A percentile compares a stretch with the other conserved stretches of the same genome.
These are phyloP conservation scores for Lamellibrachia satsuma DNA, from an alignment of 2,888 invertebrate species.

Conservation along the genomic window DNA sequence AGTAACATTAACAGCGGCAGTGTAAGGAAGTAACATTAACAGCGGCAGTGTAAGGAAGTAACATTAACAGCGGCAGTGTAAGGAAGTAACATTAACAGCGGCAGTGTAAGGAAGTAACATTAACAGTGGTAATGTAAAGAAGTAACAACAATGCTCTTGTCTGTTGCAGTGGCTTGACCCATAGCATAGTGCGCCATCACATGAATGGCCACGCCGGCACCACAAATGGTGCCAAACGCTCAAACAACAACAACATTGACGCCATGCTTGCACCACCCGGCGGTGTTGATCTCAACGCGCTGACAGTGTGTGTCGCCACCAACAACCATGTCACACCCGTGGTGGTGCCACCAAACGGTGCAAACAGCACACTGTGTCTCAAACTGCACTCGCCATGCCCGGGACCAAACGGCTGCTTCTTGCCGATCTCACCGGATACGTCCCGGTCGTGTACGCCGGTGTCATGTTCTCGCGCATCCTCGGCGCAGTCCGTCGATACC, in stretches of 20 bases:
- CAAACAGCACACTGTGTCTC: background rate
- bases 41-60: too few relatives aligned
- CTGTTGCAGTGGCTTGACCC: background rate
- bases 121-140: background rate
- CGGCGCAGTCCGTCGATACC: background rate
- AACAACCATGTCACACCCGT: background rate
- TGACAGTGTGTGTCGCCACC: background rate
- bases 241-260: background rate
- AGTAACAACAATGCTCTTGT: background rate
- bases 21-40: too few relatives aligned
- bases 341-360: background rate
- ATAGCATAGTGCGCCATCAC: background rate
- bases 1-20: too few relatives aligned
- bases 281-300: background rate
- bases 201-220: background rate
- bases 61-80: too few relatives aligned
- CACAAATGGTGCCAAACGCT: background rate
- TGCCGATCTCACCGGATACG: background rate
- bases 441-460: slow-evolving; percentile 4
- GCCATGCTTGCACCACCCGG: background rate
- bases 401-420: background rate
- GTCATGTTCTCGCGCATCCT: background rate
- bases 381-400: background rate
- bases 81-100: too few relatives aligned
- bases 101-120: background rate